Evolutionary conservation across 2,888 invertebrate genomes (phyloP).

Genomic region (Heliconius charithonia): DNA sequence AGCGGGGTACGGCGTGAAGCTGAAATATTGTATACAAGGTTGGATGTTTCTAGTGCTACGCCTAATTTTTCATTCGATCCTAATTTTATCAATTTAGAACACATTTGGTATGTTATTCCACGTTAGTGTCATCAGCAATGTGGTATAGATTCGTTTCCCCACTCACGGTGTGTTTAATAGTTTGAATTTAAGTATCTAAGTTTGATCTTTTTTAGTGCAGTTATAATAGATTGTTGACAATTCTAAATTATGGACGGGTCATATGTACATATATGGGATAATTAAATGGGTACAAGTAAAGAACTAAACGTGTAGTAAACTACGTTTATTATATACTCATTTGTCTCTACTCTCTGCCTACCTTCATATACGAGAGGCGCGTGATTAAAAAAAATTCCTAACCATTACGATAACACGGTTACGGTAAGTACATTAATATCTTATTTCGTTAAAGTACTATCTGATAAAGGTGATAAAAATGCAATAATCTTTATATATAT

Average conservation of each 20-base stretch:
- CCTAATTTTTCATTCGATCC: background rate
- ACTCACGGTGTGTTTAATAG: no score
- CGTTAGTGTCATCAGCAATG: background rate
- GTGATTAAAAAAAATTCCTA: background rate
- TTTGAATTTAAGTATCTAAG: no score
- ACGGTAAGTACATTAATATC: background rate
- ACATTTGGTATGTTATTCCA: background rate
- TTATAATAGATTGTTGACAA: no score
- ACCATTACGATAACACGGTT: background rate
- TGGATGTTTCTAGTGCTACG: background rate
- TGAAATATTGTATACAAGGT: background rate
- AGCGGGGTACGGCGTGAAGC: no score
- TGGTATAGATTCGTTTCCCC: background rate
- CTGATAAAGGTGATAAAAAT: conserved; percentile 19
- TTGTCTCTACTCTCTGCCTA: background rate
- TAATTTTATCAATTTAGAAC: background rate
- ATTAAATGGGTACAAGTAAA: no score
- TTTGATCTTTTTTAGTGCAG: no score
- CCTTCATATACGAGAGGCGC: background rate
- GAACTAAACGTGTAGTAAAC: no score
- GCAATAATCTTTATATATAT: conserved; percentile 8
- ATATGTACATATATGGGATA: no score
- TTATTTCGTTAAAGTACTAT: conserved; percentile 6
- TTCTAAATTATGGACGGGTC: no score
- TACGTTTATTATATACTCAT: background rate